Evolutionary conservation across 2,797 vertebrate species (phyloP).

Genomic region (Gymnodraco acuticeps): DNA sequence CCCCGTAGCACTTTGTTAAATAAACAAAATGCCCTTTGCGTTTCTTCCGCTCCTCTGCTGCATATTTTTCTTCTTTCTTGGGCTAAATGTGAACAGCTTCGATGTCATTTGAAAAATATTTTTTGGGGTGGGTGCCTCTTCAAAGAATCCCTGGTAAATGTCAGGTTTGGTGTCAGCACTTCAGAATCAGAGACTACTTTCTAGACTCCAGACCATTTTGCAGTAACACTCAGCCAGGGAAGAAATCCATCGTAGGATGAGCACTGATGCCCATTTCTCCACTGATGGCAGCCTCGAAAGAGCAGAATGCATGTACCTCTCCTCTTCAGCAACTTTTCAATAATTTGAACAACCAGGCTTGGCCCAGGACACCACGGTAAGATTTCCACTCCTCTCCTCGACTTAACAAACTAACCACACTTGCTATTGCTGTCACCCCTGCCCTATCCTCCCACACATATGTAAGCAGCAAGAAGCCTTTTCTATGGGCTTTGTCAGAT

Average conservation of each 20-base stretch:
- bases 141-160: constrained; percentile 44
- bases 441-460: constrained; percentile 60
- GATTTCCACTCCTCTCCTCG: constrained; percentile 52
- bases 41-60: constrained; percentile 23
- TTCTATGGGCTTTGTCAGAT: constrained; percentile 58
- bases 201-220: constrained; percentile 55
- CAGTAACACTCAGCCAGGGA: constrained; percentile 50
- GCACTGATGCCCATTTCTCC: constrained; percentile 55
- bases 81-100: constrained; percentile 38
- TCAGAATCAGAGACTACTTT: constrained; percentile 53
- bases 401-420: constrained; percentile 68
- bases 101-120: constrained; percentile 3
- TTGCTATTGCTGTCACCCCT: constrained; percentile 24
- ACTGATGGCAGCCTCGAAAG: constrained; percentile 44
- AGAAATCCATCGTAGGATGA: constrained; percentile 62
- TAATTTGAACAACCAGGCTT: constrained; percentile 64
- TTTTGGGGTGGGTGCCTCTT: constrained; percentile 7
- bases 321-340: constrained; percentile 68
- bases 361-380: constrained; percentile 53
- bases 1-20: constrained; percentile 65
- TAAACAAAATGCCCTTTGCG: constrained; percentile 52
- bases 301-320: constrained; percentile 55
- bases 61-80: constrained; percentile 29
- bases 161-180: constrained; percentile 56
- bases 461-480: constrained; percentile 28